Percentiles rank a stretch among this genome's conserved stretches.
phyloP scores from a whole-genome alignment of 2,888 invertebrate species.

The Galerucella pusilla region DNA sequence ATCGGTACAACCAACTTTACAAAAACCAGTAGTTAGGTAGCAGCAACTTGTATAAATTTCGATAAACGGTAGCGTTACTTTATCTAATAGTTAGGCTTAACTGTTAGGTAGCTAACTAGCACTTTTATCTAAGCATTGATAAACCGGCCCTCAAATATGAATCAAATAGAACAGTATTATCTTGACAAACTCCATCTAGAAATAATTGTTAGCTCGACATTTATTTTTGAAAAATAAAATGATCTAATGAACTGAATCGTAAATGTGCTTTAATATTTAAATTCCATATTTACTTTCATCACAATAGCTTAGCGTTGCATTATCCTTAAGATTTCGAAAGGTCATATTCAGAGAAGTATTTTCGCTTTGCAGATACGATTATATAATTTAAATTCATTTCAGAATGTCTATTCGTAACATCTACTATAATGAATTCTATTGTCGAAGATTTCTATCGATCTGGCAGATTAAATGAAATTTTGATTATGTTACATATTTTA shows the following conservation, averaged over 20 bases:
- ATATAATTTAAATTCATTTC: conserved; percentile 11
- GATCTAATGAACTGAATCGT: conserved; percentile 9
- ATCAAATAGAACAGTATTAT: too few relatives aligned
- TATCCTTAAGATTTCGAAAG: conserved; percentile 12
- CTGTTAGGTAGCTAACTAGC: too few relatives aligned
- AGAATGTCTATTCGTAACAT: conserved; percentile 19
- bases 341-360: conserved; percentile 13
- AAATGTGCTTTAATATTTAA: conserved; percentile 19
- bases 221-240: not conserved
- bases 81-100: too few relatives aligned
- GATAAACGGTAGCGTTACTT: too few relatives aligned
- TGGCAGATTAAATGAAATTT: conserved; percentile 14
- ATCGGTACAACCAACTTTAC: too few relatives aligned
- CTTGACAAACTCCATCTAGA: not conserved
- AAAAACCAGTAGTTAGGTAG: too few relatives aligned
- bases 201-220: not conserved
- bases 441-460: conserved; percentile 24
- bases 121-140: too few relatives aligned
- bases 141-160: too few relatives aligned
- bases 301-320: conserved; percentile 19
- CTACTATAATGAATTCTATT: conserved; percentile 21
- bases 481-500: not conserved
- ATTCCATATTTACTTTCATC: conserved; percentile 22
- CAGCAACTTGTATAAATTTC: too few relatives aligned
- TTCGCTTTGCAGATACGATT: conserved; percentile 9